Conservation (phyloP, 2,113 vertebrate genomes). For the Tachysurus vachellii region DNA sequence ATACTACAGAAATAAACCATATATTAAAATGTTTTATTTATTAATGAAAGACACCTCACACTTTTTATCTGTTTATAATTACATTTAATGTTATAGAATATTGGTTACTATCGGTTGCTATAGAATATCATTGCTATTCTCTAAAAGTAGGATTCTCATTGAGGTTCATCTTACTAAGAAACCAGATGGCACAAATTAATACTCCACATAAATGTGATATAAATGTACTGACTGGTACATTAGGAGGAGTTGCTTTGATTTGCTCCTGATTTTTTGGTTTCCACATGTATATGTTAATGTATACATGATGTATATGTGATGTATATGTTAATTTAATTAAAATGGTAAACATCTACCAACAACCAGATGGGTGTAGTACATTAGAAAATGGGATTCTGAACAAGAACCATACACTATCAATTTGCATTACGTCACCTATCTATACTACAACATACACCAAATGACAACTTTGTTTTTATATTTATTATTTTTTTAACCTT, state of each 20-base stretch:
- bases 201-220: background rate
- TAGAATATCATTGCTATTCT: background rate
- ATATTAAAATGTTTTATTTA: background rate
- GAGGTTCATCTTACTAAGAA: background rate
- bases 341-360: background rate
- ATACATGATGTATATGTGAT: background rate
- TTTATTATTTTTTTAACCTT: background rate
- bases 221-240: background rate
- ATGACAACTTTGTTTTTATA: background rate
- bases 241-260: no score
- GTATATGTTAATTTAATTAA: background rate
- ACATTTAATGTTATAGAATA: background rate
- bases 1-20: background rate
- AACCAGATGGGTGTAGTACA: background rate
- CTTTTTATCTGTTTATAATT: background rate
- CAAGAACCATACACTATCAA: background rate
- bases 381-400: background rate
- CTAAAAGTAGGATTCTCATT: background rate
- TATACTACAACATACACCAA: background rate
- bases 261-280: no score
- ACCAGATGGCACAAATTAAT: background rate
- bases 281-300: background rate
- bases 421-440: background rate
- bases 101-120: background rate
- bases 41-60: background rate